Percentiles rank a stretch among this genome's conserved stretches.
These are phyloP conservation scores for Epirrita christyi DNA, from an alignment of 2,888 invertebrate species.

Conservation along the genomic window DNA sequence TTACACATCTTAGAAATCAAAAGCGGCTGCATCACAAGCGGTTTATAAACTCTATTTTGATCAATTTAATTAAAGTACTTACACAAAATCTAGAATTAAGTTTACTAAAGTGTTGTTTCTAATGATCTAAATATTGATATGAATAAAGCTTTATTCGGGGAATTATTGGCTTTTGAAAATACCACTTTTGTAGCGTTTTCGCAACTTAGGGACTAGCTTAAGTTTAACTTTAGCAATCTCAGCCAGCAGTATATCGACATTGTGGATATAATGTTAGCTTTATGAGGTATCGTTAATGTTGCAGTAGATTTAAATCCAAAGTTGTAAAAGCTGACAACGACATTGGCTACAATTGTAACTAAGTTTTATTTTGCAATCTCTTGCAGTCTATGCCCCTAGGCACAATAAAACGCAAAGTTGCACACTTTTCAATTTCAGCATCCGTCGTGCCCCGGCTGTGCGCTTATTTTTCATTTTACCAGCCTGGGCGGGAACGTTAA, in stretches of 20 bases:
- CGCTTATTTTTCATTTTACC: slow-evolving; percentile 73
- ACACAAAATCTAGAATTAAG: too few relatives aligned
- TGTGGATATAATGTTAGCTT: background rate
- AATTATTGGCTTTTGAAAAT: too few relatives aligned
- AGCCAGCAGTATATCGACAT: slow-evolving; percentile 1
- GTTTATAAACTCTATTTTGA: too few relatives aligned
- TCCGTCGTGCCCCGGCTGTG: slow-evolving; percentile 56
- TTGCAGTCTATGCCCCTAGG: slow-evolving; percentile 50
- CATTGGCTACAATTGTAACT: slow-evolving; percentile 22
- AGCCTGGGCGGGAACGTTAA: slow-evolving; percentile 58
- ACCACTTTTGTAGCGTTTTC: too few relatives aligned
- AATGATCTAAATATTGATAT: too few relatives aligned
- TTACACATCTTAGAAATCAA: too few relatives aligned
- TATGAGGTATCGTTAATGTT: slow-evolving; percentile 8
- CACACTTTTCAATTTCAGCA: slow-evolving; percentile 71
- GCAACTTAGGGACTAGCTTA: too few relatives aligned
- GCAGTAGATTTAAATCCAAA: slow-evolving; percentile 35
- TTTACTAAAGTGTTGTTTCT: too few relatives aligned
- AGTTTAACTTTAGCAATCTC: background rate
- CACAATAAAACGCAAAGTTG: slow-evolving; percentile 71
- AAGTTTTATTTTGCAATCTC: slow-evolving; percentile 62
- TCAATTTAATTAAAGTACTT: too few relatives aligned
- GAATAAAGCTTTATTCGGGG: too few relatives aligned
- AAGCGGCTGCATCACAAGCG: too few relatives aligned
- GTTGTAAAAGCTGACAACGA: background rate